Percentiles rank a stretch among this genome's conserved stretches.
These are phyloP conservation scores for Apamea anceps DNA, from an alignment of 2,888 invertebrate species.

Conservation along the genomic window DNA sequence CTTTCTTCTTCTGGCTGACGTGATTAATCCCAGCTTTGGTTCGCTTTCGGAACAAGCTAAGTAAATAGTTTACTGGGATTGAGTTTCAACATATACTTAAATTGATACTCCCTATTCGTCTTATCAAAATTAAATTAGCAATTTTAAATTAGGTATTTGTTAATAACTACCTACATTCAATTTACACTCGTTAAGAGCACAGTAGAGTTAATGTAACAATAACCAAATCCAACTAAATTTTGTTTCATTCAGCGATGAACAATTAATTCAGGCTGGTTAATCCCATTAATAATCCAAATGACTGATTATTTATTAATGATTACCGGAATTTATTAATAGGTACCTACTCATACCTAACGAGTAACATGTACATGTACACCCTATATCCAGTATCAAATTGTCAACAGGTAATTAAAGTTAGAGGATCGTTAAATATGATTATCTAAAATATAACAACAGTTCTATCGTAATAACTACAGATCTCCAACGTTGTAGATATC, in stretches of 20 bases:
- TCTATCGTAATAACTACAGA: too few relatives aligned
- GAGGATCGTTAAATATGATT: too few relatives aligned
- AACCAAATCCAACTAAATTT: not conserved
- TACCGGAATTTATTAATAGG: not conserved
- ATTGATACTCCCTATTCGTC: slow-evolving; percentile 24
- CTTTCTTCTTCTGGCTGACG: slow-evolving; percentile 48
- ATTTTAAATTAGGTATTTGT: not conserved
- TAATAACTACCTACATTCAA: not conserved
- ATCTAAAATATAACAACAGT: not conserved
- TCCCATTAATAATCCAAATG: slow-evolving; percentile 3
- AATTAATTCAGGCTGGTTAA: not conserved
- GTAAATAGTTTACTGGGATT: slow-evolving; percentile 47
- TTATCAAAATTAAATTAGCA: not conserved
- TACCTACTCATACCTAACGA: too few relatives aligned
- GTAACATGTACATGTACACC: not conserved
- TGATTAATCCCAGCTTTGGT: slow-evolving; percentile 50
- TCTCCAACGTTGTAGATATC: not conserved
- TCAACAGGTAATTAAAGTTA: not conserved
- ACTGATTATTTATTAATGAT: slow-evolving; percentile 19
- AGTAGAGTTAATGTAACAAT: not conserved
- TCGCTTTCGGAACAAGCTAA: slow-evolving; percentile 34
- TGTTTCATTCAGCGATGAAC: slow-evolving; percentile 2
- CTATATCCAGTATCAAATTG: not conserved
- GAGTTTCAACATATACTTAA: slow-evolving; percentile 19
- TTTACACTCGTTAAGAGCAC: not conserved